Evolutionary conservation across 1,140 invertebrate genomes (phyloP).

Genomic region (Brachionus rubens): DNA sequence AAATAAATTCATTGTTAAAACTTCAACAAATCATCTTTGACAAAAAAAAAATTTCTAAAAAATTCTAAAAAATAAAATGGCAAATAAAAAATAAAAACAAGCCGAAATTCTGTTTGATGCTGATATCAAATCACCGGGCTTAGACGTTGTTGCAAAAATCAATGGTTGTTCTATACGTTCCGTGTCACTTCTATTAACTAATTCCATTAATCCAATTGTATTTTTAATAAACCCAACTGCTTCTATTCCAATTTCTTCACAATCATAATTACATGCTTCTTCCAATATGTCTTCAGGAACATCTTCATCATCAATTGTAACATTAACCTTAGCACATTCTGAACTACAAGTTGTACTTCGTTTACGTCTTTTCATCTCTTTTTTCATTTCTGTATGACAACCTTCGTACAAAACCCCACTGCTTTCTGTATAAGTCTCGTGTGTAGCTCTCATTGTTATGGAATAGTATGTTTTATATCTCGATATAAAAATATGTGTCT

Average conservation of each 20-base stretch:
- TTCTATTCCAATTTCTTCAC: neutral
- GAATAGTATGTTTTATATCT: neutral
- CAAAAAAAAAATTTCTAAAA: too few species aligned
- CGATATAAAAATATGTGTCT: conserved; percentile 5
- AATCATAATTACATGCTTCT: conserved; percentile 8
- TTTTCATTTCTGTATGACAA: neutral
- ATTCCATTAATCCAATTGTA: neutral
- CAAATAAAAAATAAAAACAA: too few species aligned
- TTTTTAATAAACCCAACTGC: neutral
- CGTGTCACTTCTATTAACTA: neutral
- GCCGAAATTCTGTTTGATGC: too few species aligned
- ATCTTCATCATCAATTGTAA: neutral
- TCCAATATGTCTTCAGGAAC: neutral
- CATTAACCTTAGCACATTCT: neutral
- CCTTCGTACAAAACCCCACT: neutral
- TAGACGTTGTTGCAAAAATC: too few species aligned
- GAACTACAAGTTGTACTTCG: neutral
- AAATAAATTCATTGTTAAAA: too few species aligned
- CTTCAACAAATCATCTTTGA: too few species aligned
- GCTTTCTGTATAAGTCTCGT: conserved; percentile 1
- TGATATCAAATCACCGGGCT: too few species aligned
- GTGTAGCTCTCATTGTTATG: neutral
- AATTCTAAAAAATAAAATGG: too few species aligned
- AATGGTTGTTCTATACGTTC: too few species aligned
- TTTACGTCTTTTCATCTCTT: neutral